Evolutionary conservation across 2,888 invertebrate species (phyloP).

Genomic region (Hydrotaea diabolus): DNA sequence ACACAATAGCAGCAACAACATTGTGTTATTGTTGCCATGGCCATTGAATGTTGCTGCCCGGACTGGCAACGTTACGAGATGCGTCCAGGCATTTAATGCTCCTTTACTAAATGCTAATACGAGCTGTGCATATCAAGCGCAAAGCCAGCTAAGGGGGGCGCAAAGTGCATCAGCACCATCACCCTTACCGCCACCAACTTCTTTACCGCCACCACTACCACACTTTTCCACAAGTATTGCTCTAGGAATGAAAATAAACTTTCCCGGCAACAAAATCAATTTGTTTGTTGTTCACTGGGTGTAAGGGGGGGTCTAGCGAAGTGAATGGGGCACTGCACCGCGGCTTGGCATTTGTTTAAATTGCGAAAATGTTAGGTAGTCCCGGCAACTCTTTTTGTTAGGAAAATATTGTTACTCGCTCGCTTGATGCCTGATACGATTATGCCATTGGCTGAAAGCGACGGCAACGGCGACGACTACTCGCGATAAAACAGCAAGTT

Average conservation of each 20-base stretch:
- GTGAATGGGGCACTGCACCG: not conserved
- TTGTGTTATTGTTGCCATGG: slow-evolving; percentile 3
- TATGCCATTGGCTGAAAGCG: too few species aligned
- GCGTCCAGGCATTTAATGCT: slow-evolving; percentile 24
- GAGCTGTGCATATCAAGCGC: slow-evolving; percentile 24
- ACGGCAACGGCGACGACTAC: too few species aligned
- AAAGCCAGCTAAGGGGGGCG: not conserved
- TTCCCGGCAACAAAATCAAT: not conserved
- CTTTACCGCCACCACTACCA: too few species aligned
- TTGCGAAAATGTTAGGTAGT: not conserved
- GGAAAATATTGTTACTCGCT: too few species aligned
- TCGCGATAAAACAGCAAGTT: not conserved
- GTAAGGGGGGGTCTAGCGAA: not conserved
- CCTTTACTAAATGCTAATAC: slow-evolving; percentile 30
- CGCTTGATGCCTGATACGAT: too few species aligned
- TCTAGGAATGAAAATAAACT: not conserved
- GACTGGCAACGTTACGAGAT: not conserved
- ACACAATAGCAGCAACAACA: not conserved
- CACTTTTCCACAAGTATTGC: too few species aligned
- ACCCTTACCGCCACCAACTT: too few species aligned
- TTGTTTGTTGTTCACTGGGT: too few species aligned
- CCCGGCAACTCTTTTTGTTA: not conserved
- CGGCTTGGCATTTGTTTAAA: not conserved
- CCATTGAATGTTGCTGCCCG: not conserved
- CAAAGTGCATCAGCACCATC: too few species aligned